Conservation (phyloP, 2,888 invertebrate species). For the Standfussiana lucernea region DNA sequence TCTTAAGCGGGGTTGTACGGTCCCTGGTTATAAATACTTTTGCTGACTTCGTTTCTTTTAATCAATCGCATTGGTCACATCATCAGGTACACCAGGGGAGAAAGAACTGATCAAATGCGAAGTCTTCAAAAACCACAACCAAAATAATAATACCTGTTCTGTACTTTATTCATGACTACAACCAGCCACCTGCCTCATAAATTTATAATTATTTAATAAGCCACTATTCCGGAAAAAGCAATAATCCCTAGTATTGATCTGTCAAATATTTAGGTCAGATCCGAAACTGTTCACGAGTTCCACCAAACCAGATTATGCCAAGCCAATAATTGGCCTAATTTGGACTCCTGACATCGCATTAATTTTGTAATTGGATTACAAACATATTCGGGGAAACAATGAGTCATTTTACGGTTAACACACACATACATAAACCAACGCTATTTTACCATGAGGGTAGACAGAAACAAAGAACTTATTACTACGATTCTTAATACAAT, state of each 20-base stretch:
- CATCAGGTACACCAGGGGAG: not conserved
- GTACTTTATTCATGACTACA: not conserved
- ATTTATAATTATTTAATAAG: constrained; percentile 17
- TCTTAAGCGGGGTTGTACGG: too few species aligned
- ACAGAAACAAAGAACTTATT: not conserved
- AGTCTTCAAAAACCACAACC: not conserved
- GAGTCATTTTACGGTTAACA: constrained; percentile 22
- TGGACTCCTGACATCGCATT: constrained; percentile 46
- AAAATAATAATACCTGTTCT: not conserved
- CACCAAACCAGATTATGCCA: constrained; percentile 64
- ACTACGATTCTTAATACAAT: too few species aligned
- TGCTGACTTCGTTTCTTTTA: not conserved
- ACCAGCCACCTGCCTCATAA: not conserved
- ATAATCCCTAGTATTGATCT: constrained; percentile 58
- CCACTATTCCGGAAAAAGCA: not conserved
- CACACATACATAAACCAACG: not conserved
- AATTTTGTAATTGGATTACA: constrained; percentile 49
- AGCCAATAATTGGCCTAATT: constrained; percentile 68
- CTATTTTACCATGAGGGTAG: not conserved
- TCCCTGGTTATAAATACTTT: too few species aligned
- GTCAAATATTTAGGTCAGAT: constrained; percentile 59
- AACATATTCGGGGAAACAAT: constrained; percentile 26
- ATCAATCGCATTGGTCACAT: not conserved
- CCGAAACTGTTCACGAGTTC: constrained; percentile 48
- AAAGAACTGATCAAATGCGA: not conserved